Evolutionary conservation across 2,797 vertebrate species (phyloP).

Genomic region (Parambassis ranga): DNA sequence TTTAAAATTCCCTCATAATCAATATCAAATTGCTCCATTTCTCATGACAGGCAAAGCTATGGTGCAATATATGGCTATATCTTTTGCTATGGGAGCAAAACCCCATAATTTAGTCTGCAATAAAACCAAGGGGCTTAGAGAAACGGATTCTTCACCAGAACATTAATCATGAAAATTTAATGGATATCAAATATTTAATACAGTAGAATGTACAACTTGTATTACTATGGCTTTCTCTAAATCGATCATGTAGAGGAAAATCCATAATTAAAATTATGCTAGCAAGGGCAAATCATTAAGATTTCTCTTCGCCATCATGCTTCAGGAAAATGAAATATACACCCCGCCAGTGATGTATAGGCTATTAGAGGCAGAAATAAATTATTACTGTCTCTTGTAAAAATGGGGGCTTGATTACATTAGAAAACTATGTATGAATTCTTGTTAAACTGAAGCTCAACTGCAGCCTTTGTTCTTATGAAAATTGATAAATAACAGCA

Average conservation of each 20-base stretch:
- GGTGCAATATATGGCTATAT: conserved; percentile 72
- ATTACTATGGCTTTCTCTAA: conserved; percentile 82
- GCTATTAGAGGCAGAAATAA: conserved; percentile 79
- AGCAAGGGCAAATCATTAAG: conserved; percentile 84
- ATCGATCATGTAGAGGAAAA: conserved; percentile 84
- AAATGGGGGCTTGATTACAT: conserved; percentile 80
- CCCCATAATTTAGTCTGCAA: conserved; percentile 82
- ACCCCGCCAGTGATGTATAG: conserved; percentile 79
- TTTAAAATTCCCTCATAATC: conserved; percentile 69
- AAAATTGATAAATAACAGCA: conserved; percentile 29
- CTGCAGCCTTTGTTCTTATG: conserved; percentile 3
- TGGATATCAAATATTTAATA: conserved; percentile 89
- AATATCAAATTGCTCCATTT: conserved; percentile 75
- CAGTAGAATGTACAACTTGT: conserved; percentile 85
- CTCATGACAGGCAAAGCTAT: conserved; percentile 72
- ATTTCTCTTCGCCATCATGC: conserved; percentile 78
- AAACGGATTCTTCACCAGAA: conserved; percentile 83
- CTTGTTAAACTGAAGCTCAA: conserved; percentile 59
- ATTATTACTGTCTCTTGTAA: conserved; percentile 77
- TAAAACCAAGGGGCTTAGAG: conserved; percentile 80
- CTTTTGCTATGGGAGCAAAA: conserved; percentile 76
- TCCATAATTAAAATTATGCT: conserved; percentile 88
- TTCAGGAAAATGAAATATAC: conserved; percentile 81
- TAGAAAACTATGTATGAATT: conserved; percentile 72
- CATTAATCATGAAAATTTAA: conserved; percentile 86